These are phyloP conservation scores for Nomada fabriciana DNA, from an alignment of 2,888 invertebrate species.

Conservation along the genomic window DNA sequence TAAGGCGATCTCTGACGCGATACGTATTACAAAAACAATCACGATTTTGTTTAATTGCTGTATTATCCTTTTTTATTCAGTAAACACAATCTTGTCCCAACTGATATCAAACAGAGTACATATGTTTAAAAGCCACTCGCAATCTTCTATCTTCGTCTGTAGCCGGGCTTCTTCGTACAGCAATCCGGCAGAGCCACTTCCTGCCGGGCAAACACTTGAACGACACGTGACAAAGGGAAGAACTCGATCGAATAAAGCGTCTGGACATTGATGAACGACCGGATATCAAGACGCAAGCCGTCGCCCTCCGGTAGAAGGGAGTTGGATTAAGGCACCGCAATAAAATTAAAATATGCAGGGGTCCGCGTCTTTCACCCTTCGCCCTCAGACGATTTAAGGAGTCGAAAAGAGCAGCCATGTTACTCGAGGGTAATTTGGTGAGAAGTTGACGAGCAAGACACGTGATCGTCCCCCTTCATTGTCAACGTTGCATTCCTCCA, in stretches of 20 bases:
- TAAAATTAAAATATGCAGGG: constrained; percentile 58
- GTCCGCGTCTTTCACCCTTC: constrained; percentile 2
- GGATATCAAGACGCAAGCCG: background rate
- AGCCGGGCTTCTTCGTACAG: background rate
- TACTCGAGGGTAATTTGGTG: constrained; percentile 40
- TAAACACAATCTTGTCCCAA: no score
- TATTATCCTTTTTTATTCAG: no score
- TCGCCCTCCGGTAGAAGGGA: background rate
- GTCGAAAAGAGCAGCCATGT: constrained; percentile 13
- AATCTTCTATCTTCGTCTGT: background rate
- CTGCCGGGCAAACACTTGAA: background rate
- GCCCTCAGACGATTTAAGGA: constrained; percentile 34
- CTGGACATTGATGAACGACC: constrained; percentile 47
- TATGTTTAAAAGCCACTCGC: no score
- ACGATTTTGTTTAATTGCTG: no score
- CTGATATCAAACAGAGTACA: no score
- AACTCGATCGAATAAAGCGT: constrained; percentile 19
- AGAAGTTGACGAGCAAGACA: constrained; percentile 43
- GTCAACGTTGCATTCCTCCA: no score
- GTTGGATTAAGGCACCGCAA: constrained; percentile 37
- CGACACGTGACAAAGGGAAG: constrained; percentile 10
- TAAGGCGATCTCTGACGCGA: no score
- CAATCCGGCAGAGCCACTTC: background rate
- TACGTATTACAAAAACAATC: no score
- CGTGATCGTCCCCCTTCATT: background rate